phyloP scores from a whole-genome alignment of 2,113 vertebrate species.

The Australoheros scitulus region DNA sequence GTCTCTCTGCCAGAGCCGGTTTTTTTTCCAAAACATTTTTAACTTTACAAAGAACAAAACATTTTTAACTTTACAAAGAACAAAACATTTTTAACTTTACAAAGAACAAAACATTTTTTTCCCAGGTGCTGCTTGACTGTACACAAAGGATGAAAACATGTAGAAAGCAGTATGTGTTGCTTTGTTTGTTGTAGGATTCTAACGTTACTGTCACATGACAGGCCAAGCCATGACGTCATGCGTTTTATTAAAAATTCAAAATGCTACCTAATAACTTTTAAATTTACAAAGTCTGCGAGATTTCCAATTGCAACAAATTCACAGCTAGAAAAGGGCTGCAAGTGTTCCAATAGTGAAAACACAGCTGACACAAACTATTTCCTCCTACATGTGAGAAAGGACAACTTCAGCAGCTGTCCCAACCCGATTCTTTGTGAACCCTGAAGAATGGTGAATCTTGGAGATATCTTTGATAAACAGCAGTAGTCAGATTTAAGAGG shows the following conservation, averaged over 20 bases:
- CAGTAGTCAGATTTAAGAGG: neutral
- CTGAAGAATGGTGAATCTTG: neutral
- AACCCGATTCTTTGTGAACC: neutral
- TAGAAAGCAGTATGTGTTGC: neutral
- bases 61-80: conserved; percentile 34
- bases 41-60: conserved; percentile 25
- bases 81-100: conserved; percentile 27
- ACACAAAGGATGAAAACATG: neutral
- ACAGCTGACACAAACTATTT: neutral
- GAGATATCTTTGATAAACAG: neutral
- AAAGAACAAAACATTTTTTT: conserved; percentile 36
- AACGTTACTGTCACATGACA: neutral
- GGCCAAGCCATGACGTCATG: neutral
- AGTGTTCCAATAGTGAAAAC: too few species aligned
- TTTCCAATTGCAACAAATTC: neutral
- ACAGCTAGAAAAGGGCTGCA: neutral
- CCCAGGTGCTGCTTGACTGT: conserved; percentile 4
- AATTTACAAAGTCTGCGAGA: neutral
- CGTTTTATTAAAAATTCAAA: neutral
- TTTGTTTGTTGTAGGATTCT: neutral
- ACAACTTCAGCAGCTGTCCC: neutral
- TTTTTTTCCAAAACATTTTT: conserved; percentile 23
- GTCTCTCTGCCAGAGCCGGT: conserved; percentile 41
- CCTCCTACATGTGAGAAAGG: neutral
- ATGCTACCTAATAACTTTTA: neutral